Base-by-base conservation (phyloP, 2,888 invertebrate genomes). In the Sclerodermus sp. region DNA sequence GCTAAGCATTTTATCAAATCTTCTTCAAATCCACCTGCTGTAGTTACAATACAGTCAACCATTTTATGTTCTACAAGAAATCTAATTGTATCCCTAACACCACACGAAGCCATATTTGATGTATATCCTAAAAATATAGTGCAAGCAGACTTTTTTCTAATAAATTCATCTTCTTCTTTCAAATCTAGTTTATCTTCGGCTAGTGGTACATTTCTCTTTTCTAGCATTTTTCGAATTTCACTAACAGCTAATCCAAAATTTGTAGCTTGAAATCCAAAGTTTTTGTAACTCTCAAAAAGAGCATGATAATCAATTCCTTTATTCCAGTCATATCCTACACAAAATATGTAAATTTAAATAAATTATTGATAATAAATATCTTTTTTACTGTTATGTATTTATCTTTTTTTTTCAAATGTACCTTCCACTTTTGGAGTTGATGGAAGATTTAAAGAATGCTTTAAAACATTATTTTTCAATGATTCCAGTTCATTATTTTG, bases 1-100 rank as follows among this genome's bases (percentile, higher is more conserved):
- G 93, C 94, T 47, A 99, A 82, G 75, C 99, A 99, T 82, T 99
- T 99, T 38, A 99, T 99, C 40, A 99, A 87, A 81, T 99, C 99
- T 80, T 99, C 99, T 78, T 99, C 99, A 0, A 99, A 84, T 0
- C 99, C 99, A 1, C 99, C 99, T 0, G 98, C 99, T 10, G 96
- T 95, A 0, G 98, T 93, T 1, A 99, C 98, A 57, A 99, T 84
- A 72, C 96, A 96, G 79, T 99, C 99, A 30, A 99, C 87, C 83
- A 96, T 86, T 74, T 87, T 87, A 73, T 93, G 87, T 71, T 95
- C 85, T 0, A 89, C 91, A 47, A 95, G 81, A 82, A 92, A 99
- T 46, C 89, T 81, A 55, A 99, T 86, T 0, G 91, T 89, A 70
- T 99, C 99, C 55, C 99, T 82, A 51, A 98, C 80, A 1, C 99